These are phyloP conservation scores for Megaceryle alcyon DNA, from an alignment of 2,797 vertebrate species.

Conservation along the genomic window DNA sequence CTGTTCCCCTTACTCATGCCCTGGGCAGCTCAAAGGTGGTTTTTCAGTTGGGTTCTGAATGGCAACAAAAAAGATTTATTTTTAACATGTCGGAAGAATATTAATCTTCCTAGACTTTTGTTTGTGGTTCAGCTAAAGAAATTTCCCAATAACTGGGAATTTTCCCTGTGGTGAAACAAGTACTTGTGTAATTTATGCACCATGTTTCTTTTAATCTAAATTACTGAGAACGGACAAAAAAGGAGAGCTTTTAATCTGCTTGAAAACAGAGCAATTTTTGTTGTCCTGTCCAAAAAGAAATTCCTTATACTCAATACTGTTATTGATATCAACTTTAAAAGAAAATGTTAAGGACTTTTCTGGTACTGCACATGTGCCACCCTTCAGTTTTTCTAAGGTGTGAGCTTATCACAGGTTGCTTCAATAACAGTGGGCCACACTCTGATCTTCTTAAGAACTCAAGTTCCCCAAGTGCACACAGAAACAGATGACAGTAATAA, in stretches of 20 bases:
- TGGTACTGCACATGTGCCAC: neutral
- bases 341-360: neutral
- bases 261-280: neutral
- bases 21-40: neutral
- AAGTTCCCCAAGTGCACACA: neutral
- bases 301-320: neutral
- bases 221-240: neutral
- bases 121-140: neutral
- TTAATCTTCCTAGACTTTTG: neutral
- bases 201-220: neutral
- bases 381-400: neutral
- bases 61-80: neutral
- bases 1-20: fast-evolving
- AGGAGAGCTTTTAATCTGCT: neutral
- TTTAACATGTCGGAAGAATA: neutral
- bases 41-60: neutral
- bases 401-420: neutral
- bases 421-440: neutral
- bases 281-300: neutral
- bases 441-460: neutral
- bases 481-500: neutral
- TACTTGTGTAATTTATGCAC: neutral
- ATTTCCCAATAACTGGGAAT: neutral
- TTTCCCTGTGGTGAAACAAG: neutral
- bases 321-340: neutral